phyloP scores from a whole-genome alignment of 64 coral and sea anemone species.

The Catalaphyllia jardinei region DNA sequence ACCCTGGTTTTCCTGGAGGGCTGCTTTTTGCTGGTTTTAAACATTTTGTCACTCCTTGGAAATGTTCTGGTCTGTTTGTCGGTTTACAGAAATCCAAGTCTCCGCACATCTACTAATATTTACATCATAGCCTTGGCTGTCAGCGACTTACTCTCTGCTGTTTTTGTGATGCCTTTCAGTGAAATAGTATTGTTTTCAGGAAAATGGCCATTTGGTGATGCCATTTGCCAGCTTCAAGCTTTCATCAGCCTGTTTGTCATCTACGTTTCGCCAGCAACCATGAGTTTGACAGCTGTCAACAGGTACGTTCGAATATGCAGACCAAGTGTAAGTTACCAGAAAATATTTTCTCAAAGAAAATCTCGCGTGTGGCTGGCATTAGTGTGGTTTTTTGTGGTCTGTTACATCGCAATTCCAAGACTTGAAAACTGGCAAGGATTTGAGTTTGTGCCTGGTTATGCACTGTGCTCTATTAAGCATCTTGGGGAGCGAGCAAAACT shows the following conservation, averaged over 20 bases:
- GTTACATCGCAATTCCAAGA: constrained; percentile 21
- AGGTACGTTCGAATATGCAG: constrained; percentile 26
- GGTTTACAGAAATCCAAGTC: constrained; percentile 15
- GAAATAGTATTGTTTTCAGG: constrained; percentile 1
- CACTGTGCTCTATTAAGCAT: constrained; percentile 17
- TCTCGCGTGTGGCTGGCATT: constrained; percentile 17
- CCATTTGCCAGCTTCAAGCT: constrained; percentile 21
- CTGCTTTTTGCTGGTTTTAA: not conserved
- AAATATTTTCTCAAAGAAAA: constrained; percentile 1
- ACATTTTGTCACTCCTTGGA: constrained; percentile 9
- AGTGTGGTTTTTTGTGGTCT: not conserved
- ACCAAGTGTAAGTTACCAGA: not conserved
- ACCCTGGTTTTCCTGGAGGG: constrained; percentile 7
- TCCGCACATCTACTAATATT: constrained; percentile 13
- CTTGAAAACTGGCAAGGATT: not conserved
- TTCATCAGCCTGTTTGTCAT: constrained; percentile 30
- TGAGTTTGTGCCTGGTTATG: constrained; percentile 38
- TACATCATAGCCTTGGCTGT: constrained; percentile 34
- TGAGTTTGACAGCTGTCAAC: constrained; percentile 32
- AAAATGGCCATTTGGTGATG: constrained; percentile 11
- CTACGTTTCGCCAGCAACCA: constrained; percentile 25
- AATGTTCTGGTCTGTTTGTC: constrained; percentile 13
- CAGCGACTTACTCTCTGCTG: constrained; percentile 4
- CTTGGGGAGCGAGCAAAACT: not conserved
- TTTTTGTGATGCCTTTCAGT: constrained; percentile 18